Evolutionary conservation across 1,140 invertebrate genomes (phyloP).

Genomic region (Akabosia matsudoensis): DNA sequence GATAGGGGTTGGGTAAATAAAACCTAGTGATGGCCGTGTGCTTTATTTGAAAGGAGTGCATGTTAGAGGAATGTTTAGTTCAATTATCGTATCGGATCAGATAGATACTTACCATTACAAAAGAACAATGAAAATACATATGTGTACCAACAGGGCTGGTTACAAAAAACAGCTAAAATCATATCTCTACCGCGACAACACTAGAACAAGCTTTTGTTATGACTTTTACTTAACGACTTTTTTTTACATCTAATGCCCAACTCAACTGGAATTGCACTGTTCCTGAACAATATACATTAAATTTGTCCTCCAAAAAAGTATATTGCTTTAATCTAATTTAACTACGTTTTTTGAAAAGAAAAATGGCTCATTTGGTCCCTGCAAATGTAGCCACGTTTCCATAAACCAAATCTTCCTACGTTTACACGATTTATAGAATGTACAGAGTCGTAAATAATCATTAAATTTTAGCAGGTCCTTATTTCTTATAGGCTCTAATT

Average conservation of each 20-base stretch:
- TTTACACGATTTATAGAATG: no score
- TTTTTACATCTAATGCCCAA: neutral
- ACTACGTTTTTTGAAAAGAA: no score
- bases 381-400: no score
- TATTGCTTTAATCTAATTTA: neutral
- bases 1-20: neutral
- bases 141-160: neutral
- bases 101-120: neutral
- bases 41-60: neutral
- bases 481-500: no score
- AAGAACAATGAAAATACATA: neutral
- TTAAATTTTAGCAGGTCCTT: no score
- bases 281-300: neutral
- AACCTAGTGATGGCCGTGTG: neutral
- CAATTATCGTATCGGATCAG: neutral
- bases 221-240: neutral
- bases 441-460: no score
- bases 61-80: neutral
- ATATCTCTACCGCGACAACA: neutral
- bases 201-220: neutral
- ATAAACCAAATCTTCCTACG: no score
- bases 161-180: neutral
- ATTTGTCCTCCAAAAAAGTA: neutral
- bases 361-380: no score
- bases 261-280: neutral